Evolutionary conservation across 1,140 invertebrate genomes (phyloP), one percentile per base, ranked within the genome.

Genomic region (fruit fly (Drosophila melanogaster)): DNA sequence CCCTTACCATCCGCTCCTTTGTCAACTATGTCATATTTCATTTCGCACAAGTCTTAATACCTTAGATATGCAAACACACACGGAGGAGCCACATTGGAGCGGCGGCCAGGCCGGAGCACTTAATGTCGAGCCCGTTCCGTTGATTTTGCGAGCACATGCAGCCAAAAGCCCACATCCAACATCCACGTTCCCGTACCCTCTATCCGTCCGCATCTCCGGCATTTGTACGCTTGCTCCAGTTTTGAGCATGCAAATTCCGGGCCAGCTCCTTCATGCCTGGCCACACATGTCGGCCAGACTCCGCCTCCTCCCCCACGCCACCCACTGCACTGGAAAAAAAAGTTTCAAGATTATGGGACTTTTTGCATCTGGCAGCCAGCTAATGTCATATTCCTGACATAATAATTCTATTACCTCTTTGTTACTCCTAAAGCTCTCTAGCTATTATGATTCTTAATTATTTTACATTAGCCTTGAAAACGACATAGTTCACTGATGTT

Each of bases 1-100:
- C 40, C 40, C 40, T 10, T 17, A 0, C 30, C 30, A 10, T 38
- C 64, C 67, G 74, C 74, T 79, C 81, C 85, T 86, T 87, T 86
- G 81, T 86, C 83, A 86, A 81, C 65, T 77, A 87, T 71, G 83
- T 87, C 84, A 89, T 87, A 87, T 89, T 89, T 87, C 83, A 87
- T 87, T 87, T 77, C 62, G 76, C 79, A 70, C 75, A 77, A 78
- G 79, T 73, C 84, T 61, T 86, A 86, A 86, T 86, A 87, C 83
- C 83, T 87, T 89, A 65, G 75, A 86, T 33, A 61, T 60, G 50
- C 49, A 55, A 50, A 61, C 64, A 67, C 22, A 53, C 50, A 50
- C 33, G 22, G 11, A 33, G 43, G 38, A 43, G 46, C 30, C 30
- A 43, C 41, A 57, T 14, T 14, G 38, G 33, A 26, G 57, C 24